Conservation (phyloP, 1,140 invertebrate genomes). For the Drosophila trapezifrons region DNA sequence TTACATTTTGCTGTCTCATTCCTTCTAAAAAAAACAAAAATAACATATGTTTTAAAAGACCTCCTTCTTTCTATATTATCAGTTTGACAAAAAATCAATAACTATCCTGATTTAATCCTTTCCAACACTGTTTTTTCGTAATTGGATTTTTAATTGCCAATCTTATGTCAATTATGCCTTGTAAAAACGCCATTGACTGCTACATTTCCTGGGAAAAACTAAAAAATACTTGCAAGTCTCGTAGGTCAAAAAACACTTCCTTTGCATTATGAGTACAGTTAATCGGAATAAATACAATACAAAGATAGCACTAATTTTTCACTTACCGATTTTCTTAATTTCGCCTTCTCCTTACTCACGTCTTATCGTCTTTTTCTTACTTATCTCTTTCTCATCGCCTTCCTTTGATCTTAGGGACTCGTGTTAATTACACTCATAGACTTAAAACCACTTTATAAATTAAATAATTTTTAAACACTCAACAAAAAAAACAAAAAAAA, state of each 20-base stretch:
- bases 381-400: background rate
- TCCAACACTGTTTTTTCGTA: background rate
- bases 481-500: background rate
- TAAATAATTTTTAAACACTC: background rate
- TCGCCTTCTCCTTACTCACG: background rate
- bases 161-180: background rate
- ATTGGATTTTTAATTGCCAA: too few relatives aligned
- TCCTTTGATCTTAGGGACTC: background rate
- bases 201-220: background rate
- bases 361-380: background rate
- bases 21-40: background rate
- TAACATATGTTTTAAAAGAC: too few relatives aligned
- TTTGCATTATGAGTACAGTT: background rate
- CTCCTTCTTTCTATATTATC: too few relatives aligned
- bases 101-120: background rate
- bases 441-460: background rate
- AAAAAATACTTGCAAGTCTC: background rate
- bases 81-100: too few relatives aligned
- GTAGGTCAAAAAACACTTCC: background rate
- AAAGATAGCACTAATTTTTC: background rate
- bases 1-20: too few relatives aligned
- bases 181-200: background rate
- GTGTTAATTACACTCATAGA: background rate
- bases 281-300: background rate
- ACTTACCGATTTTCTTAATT: background rate